phyloP scores from a whole-genome alignment of 2,888 invertebrate genomes.

The Cantharis rustica region DNA sequence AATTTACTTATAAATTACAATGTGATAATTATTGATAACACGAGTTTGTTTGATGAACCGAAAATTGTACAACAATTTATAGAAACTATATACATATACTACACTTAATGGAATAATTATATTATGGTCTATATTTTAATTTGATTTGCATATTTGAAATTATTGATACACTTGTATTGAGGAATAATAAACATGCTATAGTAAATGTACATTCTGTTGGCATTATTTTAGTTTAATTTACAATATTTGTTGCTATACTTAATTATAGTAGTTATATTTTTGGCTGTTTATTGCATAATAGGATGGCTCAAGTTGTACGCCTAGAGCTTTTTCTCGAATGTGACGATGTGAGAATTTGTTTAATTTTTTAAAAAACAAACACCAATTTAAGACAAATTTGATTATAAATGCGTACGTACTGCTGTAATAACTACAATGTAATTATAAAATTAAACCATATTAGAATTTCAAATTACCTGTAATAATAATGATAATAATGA shows the following conservation, averaged over 20 bases:
- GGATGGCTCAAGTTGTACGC: not conserved
- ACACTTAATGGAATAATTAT: not conserved
- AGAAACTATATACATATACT: not conserved
- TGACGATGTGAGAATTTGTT: no score
- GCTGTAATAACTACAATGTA: not conserved
- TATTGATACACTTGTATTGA: not conserved
- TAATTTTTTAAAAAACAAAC: no score
- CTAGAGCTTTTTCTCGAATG: not conserved
- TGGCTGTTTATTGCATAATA: not conserved
- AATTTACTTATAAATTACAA: not conserved
- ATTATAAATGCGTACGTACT: no score
- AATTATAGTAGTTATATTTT: slow-evolving; percentile 4
- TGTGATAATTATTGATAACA: not conserved
- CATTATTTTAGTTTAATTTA: not conserved
- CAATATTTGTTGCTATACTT: not conserved
- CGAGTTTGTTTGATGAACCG: not conserved
- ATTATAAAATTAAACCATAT: not conserved
- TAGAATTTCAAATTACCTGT: not conserved
- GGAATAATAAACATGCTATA: not conserved
- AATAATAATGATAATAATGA: no score
- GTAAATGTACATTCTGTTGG: slow-evolving; percentile 1
- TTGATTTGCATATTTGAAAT: not conserved
- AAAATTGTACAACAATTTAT: not conserved
- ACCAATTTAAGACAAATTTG: no score
- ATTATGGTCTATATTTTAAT: not conserved